Conservation (phyloP, 2,113 vertebrate genomes). For the Sardina pilchardus region DNA sequence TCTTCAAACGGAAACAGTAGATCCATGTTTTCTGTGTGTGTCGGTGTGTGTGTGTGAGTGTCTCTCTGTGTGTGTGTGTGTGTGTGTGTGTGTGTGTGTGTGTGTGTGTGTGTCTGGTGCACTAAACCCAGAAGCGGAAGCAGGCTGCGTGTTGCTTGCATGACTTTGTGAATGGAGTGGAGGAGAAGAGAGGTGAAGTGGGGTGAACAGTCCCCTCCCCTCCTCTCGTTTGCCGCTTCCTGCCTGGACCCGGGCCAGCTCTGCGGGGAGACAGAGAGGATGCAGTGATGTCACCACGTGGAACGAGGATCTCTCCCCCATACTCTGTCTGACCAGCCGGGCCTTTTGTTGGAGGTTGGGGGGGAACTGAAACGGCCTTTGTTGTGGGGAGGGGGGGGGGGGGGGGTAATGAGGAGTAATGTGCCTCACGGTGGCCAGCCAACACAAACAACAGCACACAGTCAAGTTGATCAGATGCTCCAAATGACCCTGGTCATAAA, state of each 20-base stretch:
- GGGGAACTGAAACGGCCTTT: too few relatives aligned
- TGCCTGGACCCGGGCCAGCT: background rate
- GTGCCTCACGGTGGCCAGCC: too few relatives aligned
- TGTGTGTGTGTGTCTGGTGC: background rate
- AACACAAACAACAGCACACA: too few relatives aligned
- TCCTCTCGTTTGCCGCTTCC: background rate
- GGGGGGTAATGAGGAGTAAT: too few relatives aligned
- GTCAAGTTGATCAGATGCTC: too few relatives aligned
- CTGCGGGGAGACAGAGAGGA: background rate
- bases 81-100: conserved; percentile 7
- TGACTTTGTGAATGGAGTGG: background rate
- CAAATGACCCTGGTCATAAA: too few relatives aligned
- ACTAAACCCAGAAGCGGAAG: background rate
- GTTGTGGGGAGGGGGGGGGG: too few relatives aligned
- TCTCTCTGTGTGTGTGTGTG: background rate
- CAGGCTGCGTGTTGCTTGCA: background rate
- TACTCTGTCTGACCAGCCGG: too few relatives aligned
- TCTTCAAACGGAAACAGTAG: background rate
- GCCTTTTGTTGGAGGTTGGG: too few relatives aligned
- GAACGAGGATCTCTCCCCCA: too few relatives aligned
- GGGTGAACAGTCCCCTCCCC: background rate
- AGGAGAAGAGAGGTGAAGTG: background rate
- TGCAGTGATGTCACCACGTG: background rate
- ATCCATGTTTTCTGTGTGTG: background rate
- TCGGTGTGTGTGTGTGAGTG: background rate